Evolutionary conservation across 2,113 vertebrate genomes (phyloP), one percentile per base, ranked within the genome.

Genomic region (Zeus faber): DNA sequence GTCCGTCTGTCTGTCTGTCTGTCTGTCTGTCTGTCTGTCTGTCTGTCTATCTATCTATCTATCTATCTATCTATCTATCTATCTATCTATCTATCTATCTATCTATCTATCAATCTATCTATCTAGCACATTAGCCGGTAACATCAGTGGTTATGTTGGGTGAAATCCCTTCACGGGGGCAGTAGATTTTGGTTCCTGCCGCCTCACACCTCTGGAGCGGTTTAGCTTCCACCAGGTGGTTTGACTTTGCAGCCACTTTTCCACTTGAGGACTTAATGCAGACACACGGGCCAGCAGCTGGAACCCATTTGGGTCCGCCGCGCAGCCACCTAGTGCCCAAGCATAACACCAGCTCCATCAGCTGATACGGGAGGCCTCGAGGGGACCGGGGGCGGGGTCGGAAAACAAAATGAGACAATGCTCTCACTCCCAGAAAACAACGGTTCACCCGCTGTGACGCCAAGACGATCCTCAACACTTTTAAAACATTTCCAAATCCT

Each of bases 191-290:
- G n/a, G n/a, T n/a, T n/a, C 33, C 10, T 35, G 18, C 54, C 58
- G 35, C 48, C 91, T 93, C 91, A 82, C 91, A 93, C 90, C 91
- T 93, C 91, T 87, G 85, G 87, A 81, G 84, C 89, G 86, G 87
- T 88, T 90, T 87, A 79, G 46, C 83, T 82, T 74, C 67, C 67
- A 78, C 91, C 95, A 97, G 96, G 91, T 98, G 96, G 92, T 97
- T 98, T 92, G 87, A 94, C 90, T 98, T 98, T 94, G 86, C 93
- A 96, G 94, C 92, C 91, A 94, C 91, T 95, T 93, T 93, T 92
- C 94, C 91, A 91, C 88, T 88, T 91, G 91, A 91, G 89, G 89
- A 84, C 91, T 90, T 88, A 89, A 84, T 91, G 91, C 94, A 91
- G 90, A 93, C 94, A 92, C 93, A 88, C 84, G 72, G 70, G 54